These are phyloP conservation scores for Urocyon cinereoargenteus DNA, from an alignment of 2,797 vertebrate genomes.

Conservation along the genomic window DNA sequence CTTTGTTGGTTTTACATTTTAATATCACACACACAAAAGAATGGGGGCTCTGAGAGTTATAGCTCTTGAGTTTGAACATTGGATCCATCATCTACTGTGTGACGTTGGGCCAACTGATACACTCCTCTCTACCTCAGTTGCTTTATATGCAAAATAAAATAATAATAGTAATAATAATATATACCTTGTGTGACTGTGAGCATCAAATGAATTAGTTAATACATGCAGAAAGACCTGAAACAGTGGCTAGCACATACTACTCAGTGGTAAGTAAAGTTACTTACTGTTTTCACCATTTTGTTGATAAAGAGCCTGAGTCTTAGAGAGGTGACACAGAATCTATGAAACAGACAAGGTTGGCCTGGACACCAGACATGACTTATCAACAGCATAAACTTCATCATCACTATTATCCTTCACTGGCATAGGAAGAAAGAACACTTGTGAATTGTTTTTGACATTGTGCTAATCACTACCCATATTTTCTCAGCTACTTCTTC, in stretches of 20 bases:
- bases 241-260: neutral
- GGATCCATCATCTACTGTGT: neutral
- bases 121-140: neutral
- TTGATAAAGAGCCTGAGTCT: neutral
- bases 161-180: neutral
- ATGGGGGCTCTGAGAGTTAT: neutral
- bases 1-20: neutral
- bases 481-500: slow-evolving; percentile 11
- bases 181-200: neutral
- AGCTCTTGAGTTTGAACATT: neutral
- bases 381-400: neutral
- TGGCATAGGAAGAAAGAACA: neutral
- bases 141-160: neutral
- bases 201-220: neutral
- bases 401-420: neutral
- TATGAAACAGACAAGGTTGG: neutral
- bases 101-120: neutral
- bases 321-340: neutral
- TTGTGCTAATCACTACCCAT: neutral
- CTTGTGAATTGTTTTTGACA: neutral
- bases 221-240: neutral
- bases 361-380: neutral
- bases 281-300: neutral
- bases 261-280: neutral
- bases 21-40: neutral